These are phyloP conservation scores for Dynastes grantii DNA, from an alignment of 2,888 invertebrate species.

Conservation along the genomic window DNA sequence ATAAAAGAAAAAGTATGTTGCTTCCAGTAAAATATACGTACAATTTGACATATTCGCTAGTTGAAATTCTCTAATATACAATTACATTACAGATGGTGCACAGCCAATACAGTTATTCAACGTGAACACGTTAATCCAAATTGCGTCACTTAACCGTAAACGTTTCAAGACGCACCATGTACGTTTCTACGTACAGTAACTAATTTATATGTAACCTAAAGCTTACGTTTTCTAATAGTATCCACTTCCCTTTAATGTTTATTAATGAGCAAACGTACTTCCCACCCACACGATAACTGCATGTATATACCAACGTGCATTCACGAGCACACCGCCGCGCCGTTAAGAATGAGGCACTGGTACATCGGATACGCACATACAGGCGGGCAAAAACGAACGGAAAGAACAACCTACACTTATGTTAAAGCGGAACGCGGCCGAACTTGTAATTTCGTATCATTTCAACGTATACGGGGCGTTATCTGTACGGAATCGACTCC, in stretches of 20 bases:
- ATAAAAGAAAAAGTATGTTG: no score
- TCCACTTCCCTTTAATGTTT: conserved; percentile 47
- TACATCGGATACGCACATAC: not conserved
- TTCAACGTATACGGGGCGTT: conserved; percentile 31
- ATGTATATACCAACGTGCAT: conserved; percentile 8
- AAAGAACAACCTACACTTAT: conserved; percentile 35
- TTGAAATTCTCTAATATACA: no score
- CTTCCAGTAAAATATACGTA: no score
- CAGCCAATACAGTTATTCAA: conserved; percentile 14
- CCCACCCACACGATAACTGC: conserved; percentile 36
- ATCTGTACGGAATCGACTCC: conserved; percentile 35
- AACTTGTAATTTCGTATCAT: conserved; percentile 46
- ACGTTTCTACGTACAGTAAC: conserved; percentile 25
- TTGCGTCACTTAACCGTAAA: conserved; percentile 39
- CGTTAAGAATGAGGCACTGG: conserved; percentile 5
- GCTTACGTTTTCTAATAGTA: conserved; percentile 44
- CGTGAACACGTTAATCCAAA: conserved; percentile 7
- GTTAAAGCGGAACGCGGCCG: conserved; percentile 29
- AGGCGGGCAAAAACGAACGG: not conserved
- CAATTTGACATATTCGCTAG: no score
- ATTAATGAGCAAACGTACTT: conserved; percentile 45
- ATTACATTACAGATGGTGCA: not conserved
- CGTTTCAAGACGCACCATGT: conserved; percentile 23
- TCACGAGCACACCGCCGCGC: conserved; percentile 5
- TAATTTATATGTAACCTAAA: conserved; percentile 43